Percentiles rank a stretch among this genome's conserved stretches.
Conservation (phyloP, 1,140 invertebrate genomes). For the Trialeurodes vaporariorum region DNA sequence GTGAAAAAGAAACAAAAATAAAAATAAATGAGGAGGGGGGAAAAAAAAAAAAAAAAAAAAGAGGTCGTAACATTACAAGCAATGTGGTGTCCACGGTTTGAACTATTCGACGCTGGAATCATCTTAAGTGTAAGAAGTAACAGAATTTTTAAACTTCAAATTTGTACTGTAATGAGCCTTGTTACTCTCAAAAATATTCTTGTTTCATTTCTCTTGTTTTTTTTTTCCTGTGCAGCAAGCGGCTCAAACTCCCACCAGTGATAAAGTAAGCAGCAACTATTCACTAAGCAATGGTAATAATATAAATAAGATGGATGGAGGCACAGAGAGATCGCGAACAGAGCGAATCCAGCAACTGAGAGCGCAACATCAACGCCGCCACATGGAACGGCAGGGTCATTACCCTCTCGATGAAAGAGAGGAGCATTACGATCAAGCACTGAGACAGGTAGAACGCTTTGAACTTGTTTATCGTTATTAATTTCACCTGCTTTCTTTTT, state of each 20-base stretch:
- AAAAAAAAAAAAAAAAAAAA: too few relatives aligned
- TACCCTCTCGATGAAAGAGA: constrained; percentile 38
- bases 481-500: too few relatives aligned
- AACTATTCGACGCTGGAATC: too few relatives aligned
- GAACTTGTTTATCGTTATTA: too few relatives aligned
- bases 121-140: too few relatives aligned
- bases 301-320: constrained; percentile 31
- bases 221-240: neutral
- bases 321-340: constrained; percentile 29
- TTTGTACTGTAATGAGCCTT: too few relatives aligned
- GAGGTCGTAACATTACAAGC: too few relatives aligned
- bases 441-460: constrained; percentile 38
- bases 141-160: too few relatives aligned
- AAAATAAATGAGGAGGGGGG: too few relatives aligned
- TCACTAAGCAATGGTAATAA: constrained; percentile 27
- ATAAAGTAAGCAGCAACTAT: neutral
- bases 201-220: neutral
- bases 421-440: constrained; percentile 37
- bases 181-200: too few relatives aligned
- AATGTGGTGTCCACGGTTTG: too few relatives aligned
- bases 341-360: constrained; percentile 42
- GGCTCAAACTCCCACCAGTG: neutral
- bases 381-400: constrained; percentile 39
- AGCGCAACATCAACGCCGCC: constrained; percentile 41
- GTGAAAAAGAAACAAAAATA: too few relatives aligned